These are phyloP conservation scores for Cheilosia grossa DNA, from an alignment of 2,888 invertebrate species.

Conservation along the genomic window DNA sequence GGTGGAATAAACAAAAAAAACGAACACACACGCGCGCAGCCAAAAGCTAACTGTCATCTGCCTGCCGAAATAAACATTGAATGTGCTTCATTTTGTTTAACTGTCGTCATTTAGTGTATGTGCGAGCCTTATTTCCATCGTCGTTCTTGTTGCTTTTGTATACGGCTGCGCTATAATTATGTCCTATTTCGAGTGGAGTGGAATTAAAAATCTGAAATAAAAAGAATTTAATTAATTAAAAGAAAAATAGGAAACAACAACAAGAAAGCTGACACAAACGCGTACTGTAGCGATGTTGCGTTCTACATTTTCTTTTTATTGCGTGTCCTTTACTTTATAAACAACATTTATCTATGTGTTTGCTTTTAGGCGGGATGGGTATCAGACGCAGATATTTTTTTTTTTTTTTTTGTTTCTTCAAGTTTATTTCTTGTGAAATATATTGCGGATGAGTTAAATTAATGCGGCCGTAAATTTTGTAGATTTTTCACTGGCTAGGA, in stretches of 20 bases:
- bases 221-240: conserved; percentile 74
- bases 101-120: conserved; percentile 65
- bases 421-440: conserved; percentile 72
- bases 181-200: conserved; percentile 46
- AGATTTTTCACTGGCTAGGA: conserved; percentile 40
- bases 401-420: conserved; percentile 20
- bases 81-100: conserved; percentile 70
- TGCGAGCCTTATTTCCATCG: conserved; percentile 30
- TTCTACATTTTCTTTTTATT: conserved; percentile 46
- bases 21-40: conserved; percentile 24
- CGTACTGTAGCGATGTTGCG: conserved; percentile 33
- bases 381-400: conserved; percentile 14
- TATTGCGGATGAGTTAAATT: conserved; percentile 69
- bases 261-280: conserved; percentile 28
- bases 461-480: conserved; percentile 65
- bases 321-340: conserved; percentile 55
- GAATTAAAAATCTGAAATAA: conserved; percentile 72
- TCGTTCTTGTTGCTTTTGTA: conserved; percentile 40
- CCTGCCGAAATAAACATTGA: conserved; percentile 66
- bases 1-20: conserved; percentile 13
- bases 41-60: conserved; percentile 66
- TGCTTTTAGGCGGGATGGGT: conserved; percentile 11
- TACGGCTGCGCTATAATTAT: conserved; percentile 44
- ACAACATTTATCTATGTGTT: background rate
- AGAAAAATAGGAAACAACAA: conserved; percentile 52